Evolutionary conservation across 2,797 vertebrate species (phyloP), one percentile per base, ranked within the genome.

Genomic region (Mus caroli): DNA sequence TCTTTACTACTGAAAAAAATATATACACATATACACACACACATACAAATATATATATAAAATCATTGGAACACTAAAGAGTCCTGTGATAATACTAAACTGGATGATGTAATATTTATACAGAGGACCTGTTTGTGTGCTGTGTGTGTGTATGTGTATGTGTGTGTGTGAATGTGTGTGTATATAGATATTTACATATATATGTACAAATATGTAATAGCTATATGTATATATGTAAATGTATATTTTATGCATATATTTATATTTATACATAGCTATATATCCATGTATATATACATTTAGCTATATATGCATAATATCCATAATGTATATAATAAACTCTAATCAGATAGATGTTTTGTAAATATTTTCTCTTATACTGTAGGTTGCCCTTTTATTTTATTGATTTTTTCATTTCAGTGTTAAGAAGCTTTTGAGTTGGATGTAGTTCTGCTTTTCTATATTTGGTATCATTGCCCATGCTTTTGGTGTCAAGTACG

Each of bases 401-500:
- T 40, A 69, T 40, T 79, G 46, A 80, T 46, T 80, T n/a, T 43
- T 58, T 77, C 37, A 13, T 13, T 58, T 73, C 85, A 34, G 37
- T 52, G 2, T 73, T 43, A 50, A 67, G 28, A 54, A 78, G 22
- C 1, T 50, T 90, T 58, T 90, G 10, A 85, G 17, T 80, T 73
- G 46, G 62, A 34, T 75, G 0, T 10, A 22, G 5, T n/a, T 17
- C 4, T 13, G 13, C 15, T 67, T 60, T 15, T 76, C 56, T 92
- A 60, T 94, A 85, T 92, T 79, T 89, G 14, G 11, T 50, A 88
- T 75, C 31, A 50, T 64, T 92, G 11, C 26, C 15, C 90, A 37
- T n/a, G 40, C 3, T 79, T 89, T 89, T 85, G 79, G 34, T 86
- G 79, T 76, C 37, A 80, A 75, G 46, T 73, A 31, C 37, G 90